phyloP scores from a whole-genome alignment of 2,113 vertebrate species.

The Lutjanus erythropterus region DNA sequence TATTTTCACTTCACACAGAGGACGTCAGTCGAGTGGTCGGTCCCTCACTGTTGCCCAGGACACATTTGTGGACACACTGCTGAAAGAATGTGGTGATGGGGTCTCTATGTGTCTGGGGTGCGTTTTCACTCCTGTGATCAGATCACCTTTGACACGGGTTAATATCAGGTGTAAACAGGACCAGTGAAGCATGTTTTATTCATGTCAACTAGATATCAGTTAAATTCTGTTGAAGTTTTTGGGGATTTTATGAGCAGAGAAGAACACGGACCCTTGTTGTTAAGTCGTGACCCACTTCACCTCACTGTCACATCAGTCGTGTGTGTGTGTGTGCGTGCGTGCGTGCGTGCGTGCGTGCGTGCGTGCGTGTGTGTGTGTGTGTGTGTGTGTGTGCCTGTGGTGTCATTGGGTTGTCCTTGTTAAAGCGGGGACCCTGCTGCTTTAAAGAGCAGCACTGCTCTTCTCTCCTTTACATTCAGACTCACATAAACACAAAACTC shows the following conservation, averaged over 20 bases:
- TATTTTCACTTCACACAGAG: no score
- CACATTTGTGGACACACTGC: no score
- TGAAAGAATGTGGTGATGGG: no score
- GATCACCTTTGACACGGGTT: no score
- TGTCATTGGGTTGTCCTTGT: conserved; percentile 13
- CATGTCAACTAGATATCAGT: no score
- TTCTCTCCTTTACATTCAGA: neutral
- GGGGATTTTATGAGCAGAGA: neutral
- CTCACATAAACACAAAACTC: neutral
- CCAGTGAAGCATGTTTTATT: no score
- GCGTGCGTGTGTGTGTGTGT: neutral
- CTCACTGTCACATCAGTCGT: neutral
- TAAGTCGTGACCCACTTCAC: neutral
- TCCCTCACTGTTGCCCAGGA: no score
- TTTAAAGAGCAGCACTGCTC: neutral
- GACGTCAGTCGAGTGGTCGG: no score
- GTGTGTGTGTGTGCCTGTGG: neutral
- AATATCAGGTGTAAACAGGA: no score
- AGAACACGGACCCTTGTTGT: neutral
- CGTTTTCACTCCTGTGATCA: no score
- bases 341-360: conserved; percentile 2
- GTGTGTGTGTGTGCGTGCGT: conserved; percentile 9
- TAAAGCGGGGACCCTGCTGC: conserved; percentile 35
- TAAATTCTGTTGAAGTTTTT: neutral
- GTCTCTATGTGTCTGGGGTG: no score